phyloP scores from a whole-genome alignment of 2,888 invertebrate species.

The Pocota personata region DNA sequence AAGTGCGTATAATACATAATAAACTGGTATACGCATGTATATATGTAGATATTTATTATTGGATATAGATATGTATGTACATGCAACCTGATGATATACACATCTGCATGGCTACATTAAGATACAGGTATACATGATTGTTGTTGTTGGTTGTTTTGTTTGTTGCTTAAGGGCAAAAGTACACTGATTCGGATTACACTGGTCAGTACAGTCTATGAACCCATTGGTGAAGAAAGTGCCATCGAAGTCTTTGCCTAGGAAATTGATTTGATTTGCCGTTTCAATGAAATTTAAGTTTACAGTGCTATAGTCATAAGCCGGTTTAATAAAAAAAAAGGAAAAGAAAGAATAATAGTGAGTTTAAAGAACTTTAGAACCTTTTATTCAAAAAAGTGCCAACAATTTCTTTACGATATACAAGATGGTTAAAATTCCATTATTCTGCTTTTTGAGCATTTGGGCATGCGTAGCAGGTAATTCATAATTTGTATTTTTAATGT shows the following conservation, averaged over 20 bases:
- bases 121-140: constrained; percentile 46
- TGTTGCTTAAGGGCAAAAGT: constrained; percentile 70
- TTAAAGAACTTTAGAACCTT: background rate
- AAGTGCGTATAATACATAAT: constrained; percentile 12
- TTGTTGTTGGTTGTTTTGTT: constrained; percentile 61
- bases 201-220: constrained; percentile 70
- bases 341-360: background rate
- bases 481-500: background rate
- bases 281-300: constrained; percentile 9
- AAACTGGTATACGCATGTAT: background rate
- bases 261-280: constrained; percentile 11
- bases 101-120: constrained; percentile 18
- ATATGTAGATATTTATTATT: background rate
- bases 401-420: constrained; percentile 5
- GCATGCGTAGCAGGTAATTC: constrained; percentile 55
- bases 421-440: constrained; percentile 55
- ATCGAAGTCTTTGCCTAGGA: constrained; percentile 45
- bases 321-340: background rate
- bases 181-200: constrained; percentile 62
- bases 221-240: constrained; percentile 69
- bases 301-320: constrained; percentile 11
- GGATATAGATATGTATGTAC: background rate
- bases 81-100: constrained; percentile 4
- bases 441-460: constrained; percentile 54
- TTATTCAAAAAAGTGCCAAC: constrained; percentile 3